Percentiles rank a stretch among this genome's conserved stretches.
These are phyloP conservation scores for Apostichopus japonicus DNA, from an alignment of 35 echinoderm and acorn worm species.

Conservation along the genomic window DNA sequence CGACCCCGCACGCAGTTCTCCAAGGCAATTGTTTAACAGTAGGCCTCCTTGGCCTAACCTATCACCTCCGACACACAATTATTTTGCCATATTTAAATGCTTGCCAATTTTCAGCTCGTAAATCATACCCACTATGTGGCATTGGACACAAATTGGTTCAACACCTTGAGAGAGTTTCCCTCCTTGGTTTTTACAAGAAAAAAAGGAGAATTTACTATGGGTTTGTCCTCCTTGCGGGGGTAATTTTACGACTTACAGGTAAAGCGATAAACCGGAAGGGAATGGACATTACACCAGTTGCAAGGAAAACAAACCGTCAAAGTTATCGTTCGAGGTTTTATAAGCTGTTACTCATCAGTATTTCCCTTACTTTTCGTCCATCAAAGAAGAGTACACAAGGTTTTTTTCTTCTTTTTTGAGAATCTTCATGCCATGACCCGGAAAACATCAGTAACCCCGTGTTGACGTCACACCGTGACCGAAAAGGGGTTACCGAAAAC, in stretches of 20 bases:
- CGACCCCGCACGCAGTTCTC: too few species aligned
- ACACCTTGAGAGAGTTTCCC: slow-evolving; percentile 27
- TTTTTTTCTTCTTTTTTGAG: too few species aligned
- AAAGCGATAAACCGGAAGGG: slow-evolving; percentile 44
- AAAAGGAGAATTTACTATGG: neutral
- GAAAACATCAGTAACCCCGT: too few species aligned
- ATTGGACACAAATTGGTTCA: slow-evolving; percentile 25
- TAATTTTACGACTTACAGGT: slow-evolving; percentile 41
- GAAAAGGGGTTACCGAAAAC: too few species aligned
- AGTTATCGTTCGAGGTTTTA: neutral
- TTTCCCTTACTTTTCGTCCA: neutral
- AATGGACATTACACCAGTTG: neutral
- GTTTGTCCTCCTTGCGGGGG: slow-evolving; percentile 17
- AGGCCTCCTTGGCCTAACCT: neutral
- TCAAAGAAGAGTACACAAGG: neutral
- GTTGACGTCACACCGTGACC: too few species aligned
- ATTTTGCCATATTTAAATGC: neutral
- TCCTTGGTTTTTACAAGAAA: neutral
- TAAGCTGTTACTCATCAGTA: slow-evolving; percentile 1
- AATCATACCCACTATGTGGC: neutral
- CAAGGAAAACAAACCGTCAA: slow-evolving; percentile 18
- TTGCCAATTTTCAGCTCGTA: neutral
- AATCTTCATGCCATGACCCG: too few species aligned
- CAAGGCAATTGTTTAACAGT: too few species aligned
- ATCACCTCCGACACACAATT: slow-evolving; percentile 10